Conservation (phyloP, 1,140 invertebrate species). For the Drosophila gunungcola region DNA sequence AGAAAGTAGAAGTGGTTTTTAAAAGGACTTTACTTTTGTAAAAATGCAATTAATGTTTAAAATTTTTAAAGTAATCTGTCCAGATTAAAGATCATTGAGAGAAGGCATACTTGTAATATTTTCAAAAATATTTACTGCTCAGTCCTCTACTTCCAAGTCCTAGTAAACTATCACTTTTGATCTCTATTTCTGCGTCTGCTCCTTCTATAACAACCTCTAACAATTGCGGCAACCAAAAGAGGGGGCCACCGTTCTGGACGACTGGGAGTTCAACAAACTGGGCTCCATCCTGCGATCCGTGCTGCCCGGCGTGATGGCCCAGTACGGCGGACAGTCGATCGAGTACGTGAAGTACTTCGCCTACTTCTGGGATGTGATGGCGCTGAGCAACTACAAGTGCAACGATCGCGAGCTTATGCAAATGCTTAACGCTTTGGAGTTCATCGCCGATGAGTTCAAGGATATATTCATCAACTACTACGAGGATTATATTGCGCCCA, state of each 20-base stretch:
- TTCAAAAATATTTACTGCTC: neutral
- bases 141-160: neutral
- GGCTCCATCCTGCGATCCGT: conserved; percentile 66
- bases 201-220: conserved; percentile 2
- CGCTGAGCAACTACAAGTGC: conserved; percentile 67
- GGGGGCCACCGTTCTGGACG: conserved; percentile 54
- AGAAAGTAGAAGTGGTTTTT: no score
- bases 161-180: conserved; percentile 30
- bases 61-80: no score
- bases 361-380: conserved; percentile 74
- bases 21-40: no score
- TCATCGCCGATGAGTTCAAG: conserved; percentile 69
- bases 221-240: conserved; percentile 18
- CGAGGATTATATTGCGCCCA: conserved; percentile 72
- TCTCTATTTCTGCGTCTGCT: conserved; percentile 29
- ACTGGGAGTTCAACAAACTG: conserved; percentile 73
- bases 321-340: conserved; percentile 58
- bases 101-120: no score
- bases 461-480: conserved; percentile 76
- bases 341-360: conserved; percentile 68
- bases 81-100: no score
- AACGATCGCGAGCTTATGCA: conserved; percentile 71
- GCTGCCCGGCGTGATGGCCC: conserved; percentile 54
- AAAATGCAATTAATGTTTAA: no score
- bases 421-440: conserved; percentile 73